Conservation (phyloP, 2,113 vertebrate genomes). For the Paraplagusia blochii region DNA sequence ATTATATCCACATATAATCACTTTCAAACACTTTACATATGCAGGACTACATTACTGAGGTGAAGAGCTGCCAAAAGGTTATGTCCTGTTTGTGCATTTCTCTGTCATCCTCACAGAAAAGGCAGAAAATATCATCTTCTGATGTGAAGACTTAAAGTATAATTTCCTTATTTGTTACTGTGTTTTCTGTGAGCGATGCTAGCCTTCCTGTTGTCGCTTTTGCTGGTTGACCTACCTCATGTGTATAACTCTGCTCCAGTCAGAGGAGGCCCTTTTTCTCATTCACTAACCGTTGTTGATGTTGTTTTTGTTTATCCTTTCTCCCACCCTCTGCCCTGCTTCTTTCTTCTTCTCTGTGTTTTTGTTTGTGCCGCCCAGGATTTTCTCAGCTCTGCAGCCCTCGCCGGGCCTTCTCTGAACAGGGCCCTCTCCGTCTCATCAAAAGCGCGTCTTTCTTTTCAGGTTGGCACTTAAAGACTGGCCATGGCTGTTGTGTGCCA, state of each 20-base stretch:
- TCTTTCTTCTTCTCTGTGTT: conserved; percentile 69
- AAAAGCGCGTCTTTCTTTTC: conserved; percentile 99
- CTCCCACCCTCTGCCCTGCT: conserved; percentile 26
- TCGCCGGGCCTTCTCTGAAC: conserved; percentile 98
- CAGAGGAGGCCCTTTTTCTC: conserved; percentile 29
- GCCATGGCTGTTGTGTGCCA: conserved; percentile 42
- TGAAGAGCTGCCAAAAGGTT: conserved; percentile 31
- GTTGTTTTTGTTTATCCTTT: conserved; percentile 36
- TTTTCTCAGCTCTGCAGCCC: conserved; percentile 99
- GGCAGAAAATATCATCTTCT: background rate
- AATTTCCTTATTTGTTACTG: background rate
- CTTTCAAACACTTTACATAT: too few species aligned
- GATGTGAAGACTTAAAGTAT: background rate
- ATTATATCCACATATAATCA: too few species aligned
- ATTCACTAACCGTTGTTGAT: conserved; percentile 68
- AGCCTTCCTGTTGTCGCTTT: conserved; percentile 24
- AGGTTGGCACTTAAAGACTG: conserved; percentile 88
- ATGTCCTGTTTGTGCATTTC: conserved; percentile 9
- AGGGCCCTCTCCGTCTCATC: conserved; percentile 99
- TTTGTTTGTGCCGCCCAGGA: conserved; percentile 91
- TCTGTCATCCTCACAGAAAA: conserved; percentile 52
- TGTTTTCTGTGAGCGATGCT: conserved; percentile 54
- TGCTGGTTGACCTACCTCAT: conserved; percentile 2
- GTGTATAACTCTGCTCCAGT: conserved; percentile 20
- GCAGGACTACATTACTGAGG: background rate